Percentiles rank a stretch among this genome's conserved stretches.
phyloP scores from a whole-genome alignment of 2,888 invertebrate species.

The Heliconius aoede region DNA sequence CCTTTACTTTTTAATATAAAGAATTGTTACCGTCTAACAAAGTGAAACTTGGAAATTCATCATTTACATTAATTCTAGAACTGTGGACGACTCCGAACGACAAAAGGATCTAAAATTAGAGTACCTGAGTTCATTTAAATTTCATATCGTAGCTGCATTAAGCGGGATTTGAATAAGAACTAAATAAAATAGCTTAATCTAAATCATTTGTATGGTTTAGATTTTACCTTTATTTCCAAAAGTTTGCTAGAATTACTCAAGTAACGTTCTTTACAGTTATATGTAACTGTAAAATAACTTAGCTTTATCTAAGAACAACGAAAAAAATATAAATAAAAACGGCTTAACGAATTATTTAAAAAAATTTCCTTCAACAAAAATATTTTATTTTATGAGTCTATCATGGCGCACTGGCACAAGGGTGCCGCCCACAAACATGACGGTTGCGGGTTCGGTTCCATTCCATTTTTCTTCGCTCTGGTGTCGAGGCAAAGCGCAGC shows the following conservation, averaged over 20 bases:
- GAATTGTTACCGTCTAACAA: conserved; percentile 21
- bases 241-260: not conserved
- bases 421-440: no score
- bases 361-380: not conserved
- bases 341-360: no score
- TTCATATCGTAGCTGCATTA: conserved; percentile 45
- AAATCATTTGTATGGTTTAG: conserved; percentile 1
- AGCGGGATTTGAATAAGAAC: conserved; percentile 29
- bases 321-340: not conserved
- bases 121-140: conserved; percentile 45
- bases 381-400: no score
- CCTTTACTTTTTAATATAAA: conserved; percentile 27
- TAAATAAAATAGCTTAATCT: conserved; percentile 26
- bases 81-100: conserved; percentile 35
- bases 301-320: not conserved
- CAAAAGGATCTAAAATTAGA: conserved; percentile 45
- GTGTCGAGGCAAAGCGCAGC: no score
- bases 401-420: no score
- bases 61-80: conserved; percentile 40
- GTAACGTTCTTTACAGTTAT: no score
- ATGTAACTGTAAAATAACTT: not conserved
- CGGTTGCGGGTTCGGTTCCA: no score
- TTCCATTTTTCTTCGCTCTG: no score
- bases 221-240: not conserved
- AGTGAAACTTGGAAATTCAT: conserved; percentile 33